phyloP scores from a whole-genome alignment of 2,888 invertebrate species.

The Chrysolina haemoptera region DNA sequence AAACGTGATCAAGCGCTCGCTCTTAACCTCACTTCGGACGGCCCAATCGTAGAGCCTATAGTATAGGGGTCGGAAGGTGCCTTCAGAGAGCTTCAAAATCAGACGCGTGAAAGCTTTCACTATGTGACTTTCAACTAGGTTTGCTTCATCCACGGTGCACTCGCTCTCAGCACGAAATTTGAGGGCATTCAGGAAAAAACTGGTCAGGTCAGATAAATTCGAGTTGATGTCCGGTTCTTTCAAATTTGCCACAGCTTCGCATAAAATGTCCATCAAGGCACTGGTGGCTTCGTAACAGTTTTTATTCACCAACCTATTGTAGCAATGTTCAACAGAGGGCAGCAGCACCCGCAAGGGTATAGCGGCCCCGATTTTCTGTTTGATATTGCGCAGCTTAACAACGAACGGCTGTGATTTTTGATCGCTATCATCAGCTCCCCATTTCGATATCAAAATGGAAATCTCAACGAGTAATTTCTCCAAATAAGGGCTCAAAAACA shows the following conservation, averaged over 20 bases:
- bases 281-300: slow-evolving; percentile 76
- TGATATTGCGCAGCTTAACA: slow-evolving; percentile 75
- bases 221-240: slow-evolving; percentile 76
- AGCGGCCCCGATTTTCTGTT: slow-evolving; percentile 78
- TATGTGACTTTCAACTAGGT: slow-evolving; percentile 80
- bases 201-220: slow-evolving; percentile 79
- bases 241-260: slow-evolving; percentile 79
- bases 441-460: slow-evolving; percentile 70
- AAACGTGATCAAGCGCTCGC: slow-evolving; percentile 84
- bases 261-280: slow-evolving; percentile 83
- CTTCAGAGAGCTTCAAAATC: slow-evolving; percentile 90
- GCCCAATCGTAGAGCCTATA: slow-evolving; percentile 93
- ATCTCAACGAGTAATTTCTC: slow-evolving; percentile 79
- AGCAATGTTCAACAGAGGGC: slow-evolving; percentile 80
- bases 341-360: slow-evolving; percentile 84
- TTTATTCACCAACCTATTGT: slow-evolving; percentile 75
- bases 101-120: slow-evolving; percentile 85
- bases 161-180: slow-evolving; percentile 77
- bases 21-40: slow-evolving; percentile 74
- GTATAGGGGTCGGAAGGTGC: slow-evolving; percentile 90
- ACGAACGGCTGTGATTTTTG: slow-evolving; percentile 70
- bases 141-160: slow-evolving; percentile 69
- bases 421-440: slow-evolving; percentile 45
- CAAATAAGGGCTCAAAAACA: slow-evolving; percentile 90
- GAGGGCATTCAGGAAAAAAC: slow-evolving; percentile 82